A percentile compares a stretch with the other conserved stretches of the same genome.
phyloP scores from a whole-genome alignment of 2,797 vertebrate species.

The Lateolabrax maculatus region DNA sequence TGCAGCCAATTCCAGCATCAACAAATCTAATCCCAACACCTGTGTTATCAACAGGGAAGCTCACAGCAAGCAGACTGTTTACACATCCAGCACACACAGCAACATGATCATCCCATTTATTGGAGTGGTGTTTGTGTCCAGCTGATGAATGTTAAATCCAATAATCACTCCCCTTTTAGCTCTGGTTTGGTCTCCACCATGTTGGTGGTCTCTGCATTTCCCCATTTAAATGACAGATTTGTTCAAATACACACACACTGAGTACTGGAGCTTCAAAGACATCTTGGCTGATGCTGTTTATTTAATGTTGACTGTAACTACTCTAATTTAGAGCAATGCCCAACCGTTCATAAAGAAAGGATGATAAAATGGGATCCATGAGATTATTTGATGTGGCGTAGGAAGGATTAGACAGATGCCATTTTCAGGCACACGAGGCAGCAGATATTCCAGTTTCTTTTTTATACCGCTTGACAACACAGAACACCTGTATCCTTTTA shows the following conservation, averaged over 20 bases:
- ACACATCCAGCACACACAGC: background rate
- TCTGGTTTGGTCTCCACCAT: background rate
- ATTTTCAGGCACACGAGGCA: background rate
- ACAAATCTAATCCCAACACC: no score
- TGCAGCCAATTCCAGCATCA: no score
- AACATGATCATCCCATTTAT: background rate
- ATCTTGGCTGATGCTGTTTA: background rate
- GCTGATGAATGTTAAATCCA: background rate
- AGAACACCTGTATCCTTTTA: slow-evolving; percentile 5
- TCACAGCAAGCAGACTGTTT: no score
- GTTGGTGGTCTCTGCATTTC: background rate
- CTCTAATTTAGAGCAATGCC: background rate
- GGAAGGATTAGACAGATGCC: background rate
- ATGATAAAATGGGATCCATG: background rate
- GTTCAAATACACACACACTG: no score
- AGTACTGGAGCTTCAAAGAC: background rate
- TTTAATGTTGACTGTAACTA: background rate
- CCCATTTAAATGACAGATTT: background rate
- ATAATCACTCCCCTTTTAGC: background rate
- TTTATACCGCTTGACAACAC: no score
- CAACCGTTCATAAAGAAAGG: background rate
- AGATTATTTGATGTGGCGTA: background rate
- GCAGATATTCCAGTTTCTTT: background rate
- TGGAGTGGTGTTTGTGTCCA: background rate
- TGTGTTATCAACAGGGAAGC: no score